phyloP scores from a whole-genome alignment of 2,797 vertebrate species.

The Anguilla pacifica region DNA sequence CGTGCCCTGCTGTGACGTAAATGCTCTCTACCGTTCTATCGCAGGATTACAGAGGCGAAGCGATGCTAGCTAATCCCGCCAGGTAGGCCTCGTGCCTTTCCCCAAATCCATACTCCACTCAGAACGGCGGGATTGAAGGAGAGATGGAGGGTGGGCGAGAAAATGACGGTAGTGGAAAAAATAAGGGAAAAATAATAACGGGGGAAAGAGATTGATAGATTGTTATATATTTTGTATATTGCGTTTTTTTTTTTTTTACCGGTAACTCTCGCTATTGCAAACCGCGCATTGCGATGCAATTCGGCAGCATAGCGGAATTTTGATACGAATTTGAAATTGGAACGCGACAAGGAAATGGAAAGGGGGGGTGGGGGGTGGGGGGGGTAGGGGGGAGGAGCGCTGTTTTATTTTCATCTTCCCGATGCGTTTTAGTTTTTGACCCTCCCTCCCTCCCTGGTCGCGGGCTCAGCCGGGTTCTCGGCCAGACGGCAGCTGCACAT shows the following conservation, averaged over 20 bases:
- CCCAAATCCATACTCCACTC: not conserved
- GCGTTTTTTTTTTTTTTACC: not conserved
- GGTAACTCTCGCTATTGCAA: not conserved
- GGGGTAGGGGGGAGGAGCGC: too few relatives aligned
- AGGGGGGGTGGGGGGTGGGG: too few relatives aligned
- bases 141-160: not conserved
- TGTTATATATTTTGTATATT: not conserved
- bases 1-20: not conserved
- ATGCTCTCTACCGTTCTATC: not conserved
- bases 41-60: not conserved
- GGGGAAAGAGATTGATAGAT: not conserved
- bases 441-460: not conserved
- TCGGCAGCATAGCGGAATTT: not conserved
- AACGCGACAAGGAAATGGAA: not conserved
- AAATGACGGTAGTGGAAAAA: too few relatives aligned
- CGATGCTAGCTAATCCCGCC: not conserved
- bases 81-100: not conserved
- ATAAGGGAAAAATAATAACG: not conserved
- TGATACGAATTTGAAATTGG: not conserved
- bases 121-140: not conserved
- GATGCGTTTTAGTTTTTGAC: not conserved
- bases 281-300: not conserved
- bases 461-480: not conserved
- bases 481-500: not conserved
- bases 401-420: not conserved